phyloP scores from a whole-genome alignment of 2,888 invertebrate species.

The Hyalella azteca region DNA sequence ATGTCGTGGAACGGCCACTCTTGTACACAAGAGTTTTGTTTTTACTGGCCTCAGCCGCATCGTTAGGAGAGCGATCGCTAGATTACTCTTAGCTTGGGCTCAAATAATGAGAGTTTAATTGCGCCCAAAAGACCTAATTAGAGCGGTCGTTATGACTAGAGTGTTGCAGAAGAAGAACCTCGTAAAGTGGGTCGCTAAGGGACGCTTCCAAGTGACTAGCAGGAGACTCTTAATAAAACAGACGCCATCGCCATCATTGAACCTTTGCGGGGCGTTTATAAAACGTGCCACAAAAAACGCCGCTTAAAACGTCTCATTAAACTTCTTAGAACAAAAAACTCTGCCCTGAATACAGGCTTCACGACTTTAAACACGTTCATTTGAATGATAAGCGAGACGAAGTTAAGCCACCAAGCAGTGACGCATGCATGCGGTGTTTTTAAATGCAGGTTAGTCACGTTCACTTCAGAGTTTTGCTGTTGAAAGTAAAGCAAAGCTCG shows the following conservation, averaged over 20 bases:
- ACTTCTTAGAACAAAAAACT: background rate
- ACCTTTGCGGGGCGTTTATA: background rate
- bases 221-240: conserved; percentile 16
- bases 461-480: too few relatives aligned
- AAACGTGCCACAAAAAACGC: background rate
- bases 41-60: conserved; percentile 23
- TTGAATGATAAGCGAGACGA: background rate
- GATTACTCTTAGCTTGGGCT: conserved; percentile 29
- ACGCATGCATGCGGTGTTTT: too few relatives aligned
- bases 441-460: too few relatives aligned
- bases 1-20: background rate
- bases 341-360: background rate
- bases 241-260: conserved; percentile 10
- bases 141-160: conserved; percentile 32
- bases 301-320: background rate
- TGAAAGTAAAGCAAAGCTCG: too few relatives aligned
- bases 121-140: conserved; percentile 37
- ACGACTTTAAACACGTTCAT: background rate
- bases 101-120: conserved; percentile 36
- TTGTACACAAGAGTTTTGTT: conserved; percentile 2
- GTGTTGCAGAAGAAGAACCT: conserved; percentile 30
- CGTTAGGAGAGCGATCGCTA: conserved; percentile 28
- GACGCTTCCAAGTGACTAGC: conserved; percentile 12
- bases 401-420: background rate
- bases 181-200: conserved; percentile 20